Conservation (phyloP, 2,113 vertebrate species). For the Erythrocercus mccallii region DNA sequence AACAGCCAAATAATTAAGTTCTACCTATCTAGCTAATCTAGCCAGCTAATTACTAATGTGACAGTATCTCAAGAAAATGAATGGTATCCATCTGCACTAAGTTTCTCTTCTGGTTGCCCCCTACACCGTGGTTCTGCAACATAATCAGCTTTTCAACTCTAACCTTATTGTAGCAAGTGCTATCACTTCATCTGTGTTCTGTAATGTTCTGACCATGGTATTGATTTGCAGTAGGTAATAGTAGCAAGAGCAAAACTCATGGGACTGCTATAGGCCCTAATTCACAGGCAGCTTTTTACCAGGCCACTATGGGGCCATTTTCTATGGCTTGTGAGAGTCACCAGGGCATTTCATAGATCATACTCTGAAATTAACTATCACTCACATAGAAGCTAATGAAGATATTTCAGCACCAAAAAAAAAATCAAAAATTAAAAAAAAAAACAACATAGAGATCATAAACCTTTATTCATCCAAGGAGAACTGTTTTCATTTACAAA, state of each 20-base stretch:
- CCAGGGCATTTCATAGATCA: not conserved
- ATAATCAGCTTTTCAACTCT: not conserved
- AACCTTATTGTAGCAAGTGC: not conserved
- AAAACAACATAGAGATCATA: not conserved
- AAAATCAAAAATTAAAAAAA: not conserved
- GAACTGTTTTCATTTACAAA: not conserved
- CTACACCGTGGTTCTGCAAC: not conserved
- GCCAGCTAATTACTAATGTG: not conserved
- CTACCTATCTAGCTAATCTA: not conserved
- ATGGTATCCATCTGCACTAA: not conserved
- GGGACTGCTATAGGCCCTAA: not conserved
- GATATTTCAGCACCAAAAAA: not conserved
- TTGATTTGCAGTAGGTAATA: not conserved
- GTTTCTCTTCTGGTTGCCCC: not conserved
- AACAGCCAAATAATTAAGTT: not conserved
- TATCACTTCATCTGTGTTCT: not conserved
- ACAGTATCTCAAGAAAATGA: not conserved
- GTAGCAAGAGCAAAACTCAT: not conserved
- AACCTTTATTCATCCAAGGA: not conserved
- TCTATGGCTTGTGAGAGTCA: not conserved
- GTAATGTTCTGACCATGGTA: not conserved
- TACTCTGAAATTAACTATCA: not conserved
- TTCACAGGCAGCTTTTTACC: not conserved
- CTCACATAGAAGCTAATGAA: not conserved
- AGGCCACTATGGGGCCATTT: not conserved